Evolutionary conservation across 1,140 invertebrate species (phyloP), one percentile per base, ranked within the genome.

Genomic region (Drosophila bipectinata): DNA sequence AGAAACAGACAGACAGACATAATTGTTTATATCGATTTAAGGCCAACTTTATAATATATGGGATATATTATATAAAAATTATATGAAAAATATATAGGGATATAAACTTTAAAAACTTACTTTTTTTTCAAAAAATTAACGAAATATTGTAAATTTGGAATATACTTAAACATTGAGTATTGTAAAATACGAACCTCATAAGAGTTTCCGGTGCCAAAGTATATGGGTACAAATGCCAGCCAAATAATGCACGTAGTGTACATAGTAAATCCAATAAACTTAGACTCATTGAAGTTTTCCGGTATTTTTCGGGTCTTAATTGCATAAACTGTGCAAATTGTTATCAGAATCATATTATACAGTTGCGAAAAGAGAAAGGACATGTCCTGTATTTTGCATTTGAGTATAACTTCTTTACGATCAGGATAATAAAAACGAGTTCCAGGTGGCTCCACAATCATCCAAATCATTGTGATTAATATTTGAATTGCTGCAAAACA

Each of bases 221-320:
- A 97, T 64, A 97, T 96, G 1, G 96, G 95, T 7, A 97, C 93
- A 91, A 98, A 98, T n/a, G 97, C 97, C 21, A 96, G 92, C 97
- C 97, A 98, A 64, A 97, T 96, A 12, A 98, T 96, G 72, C 96
- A 95, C 0, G 97, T 98, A 0, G 96, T 96, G 90, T 97, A 98
- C 96, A 97, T 97, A 2, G 96, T 95, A 73, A 96, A 97, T 10
- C 96, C 96, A 67, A 96, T 96, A 80, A 96, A 96, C 91, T 96
- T 96, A 0, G 96, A 95, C 88, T 97, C 96, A 92, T 97, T 98
- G 90, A 97, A 97, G 90, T 97, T 98, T 92, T 97, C 97, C 0
- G 97, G 97, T 41, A 98, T 94, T 83, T 97, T 97, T 12, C 97
- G 92, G 0, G 97, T 97, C 92, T 97, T 97, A 8, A 98, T 93